Conservation (phyloP, 2,888 invertebrate species). For the Ethmia dodecea region DNA sequence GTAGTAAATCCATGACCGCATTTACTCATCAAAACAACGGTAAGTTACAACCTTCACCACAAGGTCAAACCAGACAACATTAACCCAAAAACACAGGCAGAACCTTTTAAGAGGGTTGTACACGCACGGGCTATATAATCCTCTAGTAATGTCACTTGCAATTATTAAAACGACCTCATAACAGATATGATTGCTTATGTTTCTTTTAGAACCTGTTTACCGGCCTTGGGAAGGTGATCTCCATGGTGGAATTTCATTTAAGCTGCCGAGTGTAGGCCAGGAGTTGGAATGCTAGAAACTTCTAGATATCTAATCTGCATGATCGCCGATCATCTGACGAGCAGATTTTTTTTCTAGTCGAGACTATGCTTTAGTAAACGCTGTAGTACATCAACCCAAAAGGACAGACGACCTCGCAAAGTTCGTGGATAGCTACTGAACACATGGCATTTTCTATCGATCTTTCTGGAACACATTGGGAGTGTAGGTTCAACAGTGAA, state of each 20-base stretch:
- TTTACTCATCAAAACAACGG: slow-evolving; percentile 26
- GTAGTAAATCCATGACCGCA: no score
- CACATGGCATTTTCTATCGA: no score
- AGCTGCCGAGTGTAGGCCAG: slow-evolving; percentile 9
- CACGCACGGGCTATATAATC: slow-evolving; percentile 8
- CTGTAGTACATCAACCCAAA: no score
- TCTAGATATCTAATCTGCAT: no score
- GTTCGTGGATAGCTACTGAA: no score
- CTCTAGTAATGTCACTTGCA: slow-evolving; percentile 31
- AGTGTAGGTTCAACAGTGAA: no score
- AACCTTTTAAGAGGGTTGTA: slow-evolving; percentile 16
- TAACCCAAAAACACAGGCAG: slow-evolving; percentile 37
- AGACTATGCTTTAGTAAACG: no score
- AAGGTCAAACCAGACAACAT: slow-evolving; percentile 31
- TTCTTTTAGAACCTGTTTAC: slow-evolving; percentile 45
- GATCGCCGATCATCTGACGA: no score
- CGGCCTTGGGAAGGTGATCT: slow-evolving; percentile 41
- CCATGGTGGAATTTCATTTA: slow-evolving; percentile 30
- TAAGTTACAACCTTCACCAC: slow-evolving; percentile 33
- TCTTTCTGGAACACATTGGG: no score
- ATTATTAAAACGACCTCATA: slow-evolving; percentile 41
- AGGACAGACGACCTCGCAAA: no score
- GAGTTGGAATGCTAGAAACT: slow-evolving; percentile 4
- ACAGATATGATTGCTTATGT: slow-evolving; percentile 34
- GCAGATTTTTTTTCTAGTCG: no score